Evolutionary conservation across 1,140 invertebrate species (phyloP).

Genomic region (Aricia agestis): DNA sequence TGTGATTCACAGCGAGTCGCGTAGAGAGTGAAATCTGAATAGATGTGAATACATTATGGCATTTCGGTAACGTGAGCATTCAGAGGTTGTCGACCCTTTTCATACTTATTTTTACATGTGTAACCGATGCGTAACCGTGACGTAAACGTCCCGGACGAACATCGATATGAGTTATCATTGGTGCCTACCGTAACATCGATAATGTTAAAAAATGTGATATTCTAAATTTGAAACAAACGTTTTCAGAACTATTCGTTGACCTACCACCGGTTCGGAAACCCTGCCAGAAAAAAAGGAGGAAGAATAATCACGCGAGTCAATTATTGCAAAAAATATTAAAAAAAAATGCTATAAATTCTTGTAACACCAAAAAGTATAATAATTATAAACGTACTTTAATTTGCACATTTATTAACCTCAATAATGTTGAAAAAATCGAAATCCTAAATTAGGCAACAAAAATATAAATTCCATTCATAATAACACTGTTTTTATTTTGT

Average conservation of each 20-base stretch:
- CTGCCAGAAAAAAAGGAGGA: too few relatives aligned
- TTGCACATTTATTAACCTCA: too few relatives aligned
- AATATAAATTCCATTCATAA: neutral
- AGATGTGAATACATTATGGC: slow-evolving; percentile 25
- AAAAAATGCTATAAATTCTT: too few relatives aligned
- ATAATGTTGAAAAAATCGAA: too few relatives aligned
- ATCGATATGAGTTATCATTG: neutral
- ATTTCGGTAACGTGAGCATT: slow-evolving; percentile 23
- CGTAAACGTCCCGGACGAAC: neutral
- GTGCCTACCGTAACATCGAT: neutral
- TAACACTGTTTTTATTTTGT: neutral
- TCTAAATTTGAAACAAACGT: neutral
- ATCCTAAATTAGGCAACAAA: neutral
- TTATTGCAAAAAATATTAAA: too few relatives aligned
- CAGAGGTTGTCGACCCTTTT: slow-evolving; percentile 23
- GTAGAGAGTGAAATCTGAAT: slow-evolving; percentile 26
- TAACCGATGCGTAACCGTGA: neutral
- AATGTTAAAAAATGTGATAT: neutral
- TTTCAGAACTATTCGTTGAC: neutral
- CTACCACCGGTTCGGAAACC: neutral
- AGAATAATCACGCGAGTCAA: too few relatives aligned
- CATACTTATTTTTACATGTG: slow-evolving; percentile 15
- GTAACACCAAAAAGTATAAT: too few relatives aligned
- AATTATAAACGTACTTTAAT: too few relatives aligned
- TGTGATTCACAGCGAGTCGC: slow-evolving; percentile 4